phyloP scores from a whole-genome alignment of 2,888 invertebrate species.

The Melieria crassipennis region DNA sequence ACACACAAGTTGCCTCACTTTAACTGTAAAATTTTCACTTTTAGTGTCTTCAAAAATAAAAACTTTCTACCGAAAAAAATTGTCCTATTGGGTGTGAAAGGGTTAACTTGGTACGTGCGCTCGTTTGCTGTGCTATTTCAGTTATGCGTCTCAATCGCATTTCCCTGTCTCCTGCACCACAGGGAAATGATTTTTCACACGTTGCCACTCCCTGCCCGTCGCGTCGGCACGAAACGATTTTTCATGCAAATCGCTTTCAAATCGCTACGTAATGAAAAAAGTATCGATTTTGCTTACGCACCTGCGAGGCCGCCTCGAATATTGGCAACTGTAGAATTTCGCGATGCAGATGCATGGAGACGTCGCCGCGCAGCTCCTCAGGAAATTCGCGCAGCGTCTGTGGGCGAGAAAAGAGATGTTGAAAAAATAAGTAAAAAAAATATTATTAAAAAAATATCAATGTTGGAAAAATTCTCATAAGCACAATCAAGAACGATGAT shows the following conservation, averaged over 20 bases:
- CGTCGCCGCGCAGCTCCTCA: conserved; percentile 93
- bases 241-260: not conserved
- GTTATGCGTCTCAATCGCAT: not conserved
- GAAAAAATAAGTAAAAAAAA: conserved; percentile 15
- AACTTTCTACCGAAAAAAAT: too few relatives aligned
- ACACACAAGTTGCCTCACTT: too few relatives aligned
- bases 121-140: not conserved
- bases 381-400: conserved; percentile 96
- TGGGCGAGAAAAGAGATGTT: conserved; percentile 34
- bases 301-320: conserved; percentile 91
- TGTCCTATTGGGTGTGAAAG: too few relatives aligned
- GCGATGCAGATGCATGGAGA: conserved; percentile 93
- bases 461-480: too few relatives aligned
- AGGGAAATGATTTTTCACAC: not conserved
- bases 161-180: not conserved
- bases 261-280: not conserved
- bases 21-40: too few relatives aligned
- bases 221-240: not conserved
- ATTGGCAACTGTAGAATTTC: conserved; percentile 94
- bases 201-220: too few relatives aligned
- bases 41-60: too few relatives aligned
- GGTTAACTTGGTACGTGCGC: too few relatives aligned
- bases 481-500: too few relatives aligned
- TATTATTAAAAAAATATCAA: conserved; percentile 19
- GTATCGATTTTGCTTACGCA: conserved; percentile 44